These are phyloP conservation scores for Spilosoma lubricipeda DNA, from an alignment of 2,888 invertebrate genomes.

Conservation along the genomic window DNA sequence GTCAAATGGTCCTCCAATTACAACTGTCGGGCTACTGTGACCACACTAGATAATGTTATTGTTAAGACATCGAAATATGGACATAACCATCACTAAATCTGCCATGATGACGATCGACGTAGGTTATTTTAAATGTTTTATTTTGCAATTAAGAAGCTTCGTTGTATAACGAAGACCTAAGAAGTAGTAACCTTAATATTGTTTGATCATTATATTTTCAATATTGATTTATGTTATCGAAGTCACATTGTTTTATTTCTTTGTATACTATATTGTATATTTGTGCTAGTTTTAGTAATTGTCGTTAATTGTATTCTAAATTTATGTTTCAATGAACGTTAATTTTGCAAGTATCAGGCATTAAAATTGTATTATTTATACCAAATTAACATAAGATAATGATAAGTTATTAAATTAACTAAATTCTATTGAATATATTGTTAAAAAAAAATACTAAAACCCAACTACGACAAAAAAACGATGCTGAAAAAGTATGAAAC, in stretches of 20 bases:
- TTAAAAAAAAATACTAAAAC: neutral
- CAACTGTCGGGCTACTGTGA: constrained; percentile 28
- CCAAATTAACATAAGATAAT: neutral
- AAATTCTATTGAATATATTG: neutral
- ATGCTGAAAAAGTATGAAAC: no score
- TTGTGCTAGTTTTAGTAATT: neutral
- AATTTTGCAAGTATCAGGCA: neutral
- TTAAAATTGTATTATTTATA: neutral
- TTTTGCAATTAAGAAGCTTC: neutral
- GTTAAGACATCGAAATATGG: constrained; percentile 10
- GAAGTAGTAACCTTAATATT: neutral
- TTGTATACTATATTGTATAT: no score
- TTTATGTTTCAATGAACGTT: no score
- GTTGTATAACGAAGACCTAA: neutral
- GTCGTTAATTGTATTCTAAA: no score
- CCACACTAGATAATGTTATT: constrained; percentile 1
- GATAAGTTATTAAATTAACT: neutral
- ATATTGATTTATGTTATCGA: neutral
- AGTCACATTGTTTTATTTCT: neutral
- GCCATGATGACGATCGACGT: neutral
- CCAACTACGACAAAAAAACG: no score
- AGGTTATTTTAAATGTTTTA: neutral
- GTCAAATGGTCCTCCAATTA: constrained; percentile 26
- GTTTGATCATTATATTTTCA: neutral
- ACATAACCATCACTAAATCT: constrained; percentile 7